Evolutionary conservation across 2,888 invertebrate species (phyloP).

Genomic region (Spialia ferax): DNA sequence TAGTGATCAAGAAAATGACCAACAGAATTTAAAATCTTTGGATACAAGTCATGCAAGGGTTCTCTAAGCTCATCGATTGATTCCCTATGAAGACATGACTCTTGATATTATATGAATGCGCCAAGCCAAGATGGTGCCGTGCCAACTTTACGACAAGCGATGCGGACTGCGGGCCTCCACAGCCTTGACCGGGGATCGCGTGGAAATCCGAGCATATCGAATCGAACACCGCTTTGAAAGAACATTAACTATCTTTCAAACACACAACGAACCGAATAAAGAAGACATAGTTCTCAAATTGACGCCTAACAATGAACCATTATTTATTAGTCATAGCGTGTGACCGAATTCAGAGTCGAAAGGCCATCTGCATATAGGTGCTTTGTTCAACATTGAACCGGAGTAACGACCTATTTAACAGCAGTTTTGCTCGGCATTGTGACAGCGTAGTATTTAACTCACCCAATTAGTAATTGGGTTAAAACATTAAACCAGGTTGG

Average conservation of each 20-base stretch:
- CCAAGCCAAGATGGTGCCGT: slow-evolving; percentile 61
- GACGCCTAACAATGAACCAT: slow-evolving; percentile 16
- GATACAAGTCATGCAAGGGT: no score
- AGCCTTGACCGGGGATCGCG: slow-evolving; percentile 76
- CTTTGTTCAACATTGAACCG: slow-evolving; percentile 6
- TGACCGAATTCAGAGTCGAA: slow-evolving; percentile 21
- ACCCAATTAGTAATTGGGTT: slow-evolving; percentile 24
- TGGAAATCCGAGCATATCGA: slow-evolving; percentile 35
- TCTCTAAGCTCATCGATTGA: background rate
- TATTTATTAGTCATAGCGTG: slow-evolving; percentile 14
- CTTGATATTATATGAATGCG: slow-evolving; percentile 43
- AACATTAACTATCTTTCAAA: background rate
- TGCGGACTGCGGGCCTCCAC: slow-evolving; percentile 73
- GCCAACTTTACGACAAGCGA: slow-evolving; percentile 62
- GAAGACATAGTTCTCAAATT: background rate
- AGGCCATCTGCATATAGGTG: slow-evolving; percentile 3
- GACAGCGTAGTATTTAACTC: slow-evolving; percentile 7
- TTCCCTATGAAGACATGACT: slow-evolving; percentile 9
- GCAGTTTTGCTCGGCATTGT: slow-evolving; percentile 16
- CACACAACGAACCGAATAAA: background rate
- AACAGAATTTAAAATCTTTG: background rate
- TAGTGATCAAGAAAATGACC: background rate
- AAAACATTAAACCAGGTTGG: slow-evolving; percentile 12
- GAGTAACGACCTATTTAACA: slow-evolving; percentile 15
- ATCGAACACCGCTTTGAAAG: background rate